Base-by-base conservation (phyloP, 2,888 invertebrate species). In the Cynaeus angustus region DNA sequence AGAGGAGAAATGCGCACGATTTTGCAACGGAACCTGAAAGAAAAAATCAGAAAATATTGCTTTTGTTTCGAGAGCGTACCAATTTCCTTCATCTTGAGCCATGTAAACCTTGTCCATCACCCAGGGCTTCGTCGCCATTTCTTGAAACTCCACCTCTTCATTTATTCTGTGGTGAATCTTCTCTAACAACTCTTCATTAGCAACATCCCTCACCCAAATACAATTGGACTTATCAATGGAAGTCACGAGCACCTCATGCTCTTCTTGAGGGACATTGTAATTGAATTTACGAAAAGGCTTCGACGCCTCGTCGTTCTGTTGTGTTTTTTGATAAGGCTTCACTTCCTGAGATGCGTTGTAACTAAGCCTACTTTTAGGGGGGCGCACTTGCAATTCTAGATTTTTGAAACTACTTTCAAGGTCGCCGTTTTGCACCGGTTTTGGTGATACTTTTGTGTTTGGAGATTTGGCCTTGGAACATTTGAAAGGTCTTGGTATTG, bases 11-110 rank as follows among this genome's bases (percentile, higher is more conserved):
- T n/a, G 13, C 16, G 41, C 4, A 10, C 6, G n/a, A 68, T 45
- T 53, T 45, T 68, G 46, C 68, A 68, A 10, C 68, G 41, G 45
- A 45, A 68, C 68, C 67, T 68, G 45, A 0, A 13, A 9, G 38
- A 38, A 38, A 38, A 28, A n/a, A n/a, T n/a, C n/a, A n/a, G n/a
- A n/a, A n/a, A n/a, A n/a, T n/a, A n/a, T n/a, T n/a, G n/a, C n/a
- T n/a, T n/a, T n/a, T n/a, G n/a, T n/a, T n/a, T n/a, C n/a, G n/a
- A n/a, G n/a, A 45, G 6, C 14, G 6, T 52, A 68, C 67, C 68
- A 68, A n/a, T 5, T 9, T 4, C 16, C 46, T 6, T 68, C 55
- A 13, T 68, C 61, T 14, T 28, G 28, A 0, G 68, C 68, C 37
- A 62, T 46, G 37, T 62, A 68, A 5, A 62, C 55, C 16, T 61